Conservation (phyloP, 2,797 vertebrate species). For the Holocentrus rufus region DNA sequence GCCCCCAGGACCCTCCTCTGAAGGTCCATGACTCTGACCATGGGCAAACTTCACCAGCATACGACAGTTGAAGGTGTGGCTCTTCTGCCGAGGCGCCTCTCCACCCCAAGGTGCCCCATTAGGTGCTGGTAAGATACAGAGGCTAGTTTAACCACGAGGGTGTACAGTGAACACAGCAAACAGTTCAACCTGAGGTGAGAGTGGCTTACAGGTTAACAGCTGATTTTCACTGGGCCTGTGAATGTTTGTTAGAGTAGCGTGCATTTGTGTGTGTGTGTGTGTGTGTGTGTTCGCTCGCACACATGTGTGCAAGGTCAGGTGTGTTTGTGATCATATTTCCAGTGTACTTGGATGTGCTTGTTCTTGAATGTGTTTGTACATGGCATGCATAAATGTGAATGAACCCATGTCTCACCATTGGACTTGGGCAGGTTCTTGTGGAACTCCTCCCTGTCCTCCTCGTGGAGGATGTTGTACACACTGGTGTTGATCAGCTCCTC, state of each 20-base stretch:
- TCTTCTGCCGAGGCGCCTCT: constrained; percentile 93
- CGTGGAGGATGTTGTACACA: constrained; percentile 95
- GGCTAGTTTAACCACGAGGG: neutral
- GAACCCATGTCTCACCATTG: constrained; percentile 80
- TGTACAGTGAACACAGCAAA: neutral
- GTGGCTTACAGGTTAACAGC: neutral
- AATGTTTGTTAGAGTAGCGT: neutral
- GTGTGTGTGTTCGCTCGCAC: neutral
- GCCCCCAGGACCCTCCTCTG: constrained; percentile 85
- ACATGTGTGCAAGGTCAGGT: neutral
- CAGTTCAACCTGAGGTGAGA: no score
- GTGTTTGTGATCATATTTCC: neutral
- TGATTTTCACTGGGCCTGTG: neutral
- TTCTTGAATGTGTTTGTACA: neutral
- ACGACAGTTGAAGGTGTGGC: constrained; percentile 97
- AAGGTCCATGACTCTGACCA: constrained; percentile 79
- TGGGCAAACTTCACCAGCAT: constrained; percentile 91
- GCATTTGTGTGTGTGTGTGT: neutral
- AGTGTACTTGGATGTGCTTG: neutral
- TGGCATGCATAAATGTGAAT: neutral
- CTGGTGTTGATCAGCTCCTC: constrained; percentile 97
- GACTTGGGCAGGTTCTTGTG: constrained; percentile 96
- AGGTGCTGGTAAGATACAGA: constrained; percentile 63
- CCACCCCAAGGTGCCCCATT: constrained; percentile 93
- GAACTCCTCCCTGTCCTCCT: constrained; percentile 94